Evolutionary conservation across 2,888 invertebrate genomes (phyloP).

Genomic region (Ceriagrion tenellum): DNA sequence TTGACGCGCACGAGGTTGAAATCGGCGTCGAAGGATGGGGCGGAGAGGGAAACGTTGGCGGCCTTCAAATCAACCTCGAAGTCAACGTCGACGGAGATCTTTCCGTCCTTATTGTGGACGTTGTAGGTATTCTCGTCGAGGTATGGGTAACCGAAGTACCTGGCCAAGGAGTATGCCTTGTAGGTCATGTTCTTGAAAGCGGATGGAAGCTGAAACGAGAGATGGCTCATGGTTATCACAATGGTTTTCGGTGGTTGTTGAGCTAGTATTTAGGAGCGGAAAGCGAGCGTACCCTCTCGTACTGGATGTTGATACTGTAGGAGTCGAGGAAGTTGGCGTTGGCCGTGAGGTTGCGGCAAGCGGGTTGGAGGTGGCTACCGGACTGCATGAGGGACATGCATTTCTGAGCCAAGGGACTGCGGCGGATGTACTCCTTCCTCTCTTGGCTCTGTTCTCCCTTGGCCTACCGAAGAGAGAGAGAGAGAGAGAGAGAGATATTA

Average conservation of each 20-base stretch:
- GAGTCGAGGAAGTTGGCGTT: slow-evolving; percentile 81
- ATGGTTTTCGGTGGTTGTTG: background rate
- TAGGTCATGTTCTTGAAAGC: slow-evolving; percentile 78
- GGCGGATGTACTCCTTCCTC: slow-evolving; percentile 79
- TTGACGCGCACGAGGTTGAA: slow-evolving; percentile 79
- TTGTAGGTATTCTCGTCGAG: slow-evolving; percentile 79
- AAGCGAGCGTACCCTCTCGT: slow-evolving; percentile 76
- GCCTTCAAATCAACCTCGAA: slow-evolving; percentile 78
- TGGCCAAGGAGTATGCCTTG: slow-evolving; percentile 78
- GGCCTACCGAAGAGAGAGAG: background rate
- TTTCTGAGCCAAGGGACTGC: slow-evolving; percentile 78
- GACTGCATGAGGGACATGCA: slow-evolving; percentile 80
- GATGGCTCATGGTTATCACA: background rate
- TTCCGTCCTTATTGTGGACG: slow-evolving; percentile 76
- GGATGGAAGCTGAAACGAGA: slow-evolving; percentile 75
- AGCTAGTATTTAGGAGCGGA: background rate
- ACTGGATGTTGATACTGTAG: slow-evolving; percentile 78
- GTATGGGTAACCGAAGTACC: slow-evolving; percentile 79
- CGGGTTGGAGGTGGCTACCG: slow-evolving; percentile 81
- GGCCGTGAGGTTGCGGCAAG: slow-evolving; percentile 81
- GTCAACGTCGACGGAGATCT: slow-evolving; percentile 78
- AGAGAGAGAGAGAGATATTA: too few relatives aligned
- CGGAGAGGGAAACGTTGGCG: slow-evolving; percentile 79
- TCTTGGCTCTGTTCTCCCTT: slow-evolving; percentile 77
- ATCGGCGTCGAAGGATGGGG: slow-evolving; percentile 76